phyloP scores from a whole-genome alignment of 1,140 invertebrate genomes.

The Drosophila serrata region DNA sequence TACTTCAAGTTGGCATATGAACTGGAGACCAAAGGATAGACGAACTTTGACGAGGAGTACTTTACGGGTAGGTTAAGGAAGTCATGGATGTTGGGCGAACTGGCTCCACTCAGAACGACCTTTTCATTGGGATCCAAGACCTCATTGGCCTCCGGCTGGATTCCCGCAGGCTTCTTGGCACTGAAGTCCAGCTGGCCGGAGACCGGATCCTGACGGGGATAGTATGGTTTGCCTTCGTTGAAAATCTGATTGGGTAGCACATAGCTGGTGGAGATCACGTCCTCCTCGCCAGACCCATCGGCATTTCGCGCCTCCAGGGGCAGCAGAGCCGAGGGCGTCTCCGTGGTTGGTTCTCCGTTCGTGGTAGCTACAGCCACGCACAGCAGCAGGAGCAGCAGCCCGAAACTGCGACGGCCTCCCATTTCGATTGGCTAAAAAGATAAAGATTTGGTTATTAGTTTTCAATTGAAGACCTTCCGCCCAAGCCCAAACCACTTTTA shows the following conservation, averaged over 20 bases:
- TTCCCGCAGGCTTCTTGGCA: constrained; percentile 86
- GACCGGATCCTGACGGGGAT: constrained; percentile 89
- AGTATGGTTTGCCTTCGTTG: constrained; percentile 90
- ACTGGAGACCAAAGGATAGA: constrained; percentile 89
- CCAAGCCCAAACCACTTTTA: constrained; percentile 43
- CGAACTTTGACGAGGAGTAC: constrained; percentile 89
- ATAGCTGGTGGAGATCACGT: constrained; percentile 77
- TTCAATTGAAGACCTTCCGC: constrained; percentile 44
- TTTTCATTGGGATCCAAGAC: constrained; percentile 80
- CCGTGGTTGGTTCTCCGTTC: constrained; percentile 19
- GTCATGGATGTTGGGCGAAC: constrained; percentile 89
- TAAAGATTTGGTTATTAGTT: constrained; percentile 1
- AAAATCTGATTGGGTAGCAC: constrained; percentile 86
- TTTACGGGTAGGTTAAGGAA: constrained; percentile 90
- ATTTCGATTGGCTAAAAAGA: constrained; percentile 43
- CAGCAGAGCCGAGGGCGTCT: constrained; percentile 62
- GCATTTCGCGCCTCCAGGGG: constrained; percentile 69
- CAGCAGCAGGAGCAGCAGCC: constrained; percentile 48
- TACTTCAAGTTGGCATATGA: constrained; percentile 91
- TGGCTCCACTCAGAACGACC: constrained; percentile 68
- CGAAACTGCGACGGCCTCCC: constrained; percentile 27
- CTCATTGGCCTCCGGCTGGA: constrained; percentile 78
- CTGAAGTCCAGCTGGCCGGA: constrained; percentile 89
- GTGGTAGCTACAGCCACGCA: constrained; percentile 1
- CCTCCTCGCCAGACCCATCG: constrained; percentile 68